Conservation (phyloP, 2,888 invertebrate species). For the Mactromeris polynyma region DNA sequence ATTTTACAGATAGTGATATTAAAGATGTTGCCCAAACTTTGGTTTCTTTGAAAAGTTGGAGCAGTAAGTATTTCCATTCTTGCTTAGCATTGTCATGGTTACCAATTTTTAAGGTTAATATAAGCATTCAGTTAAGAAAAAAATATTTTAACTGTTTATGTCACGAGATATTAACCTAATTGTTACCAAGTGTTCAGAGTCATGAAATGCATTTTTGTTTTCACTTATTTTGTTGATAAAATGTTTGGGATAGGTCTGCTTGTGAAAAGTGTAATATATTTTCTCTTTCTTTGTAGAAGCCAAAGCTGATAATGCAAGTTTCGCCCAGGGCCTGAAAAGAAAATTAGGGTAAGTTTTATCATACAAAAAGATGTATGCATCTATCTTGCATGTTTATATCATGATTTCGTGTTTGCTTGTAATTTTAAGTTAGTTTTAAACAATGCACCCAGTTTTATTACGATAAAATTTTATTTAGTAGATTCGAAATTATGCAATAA, state of each 20-base stretch:
- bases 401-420: background rate
- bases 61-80: constrained; percentile 71
- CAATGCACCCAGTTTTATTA: background rate
- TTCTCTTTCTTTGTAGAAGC: constrained; percentile 54
- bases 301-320: constrained; percentile 65
- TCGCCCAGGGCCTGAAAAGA: constrained; percentile 67
- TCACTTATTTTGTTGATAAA: background rate
- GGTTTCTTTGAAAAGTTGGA: constrained; percentile 84
- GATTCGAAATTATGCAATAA: background rate
- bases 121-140: too few species aligned
- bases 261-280: background rate
- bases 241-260: too few species aligned
- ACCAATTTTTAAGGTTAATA: background rate
- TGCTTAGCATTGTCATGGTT: background rate
- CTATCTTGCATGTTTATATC: background rate
- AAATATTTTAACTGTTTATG: too few species aligned
- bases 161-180: too few species aligned
- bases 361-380: background rate
- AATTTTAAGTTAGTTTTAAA: background rate
- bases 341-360: constrained; percentile 63
- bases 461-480: background rate
- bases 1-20: constrained; percentile 85
- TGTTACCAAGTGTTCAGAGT: too few species aligned
- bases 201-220: background rate
- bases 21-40: constrained; percentile 86